Percentiles rank a stretch among this genome's conserved stretches.
These are phyloP conservation scores for Pandemis cinnamomeana DNA, from an alignment of 2,888 invertebrate species.

Conservation along the genomic window DNA sequence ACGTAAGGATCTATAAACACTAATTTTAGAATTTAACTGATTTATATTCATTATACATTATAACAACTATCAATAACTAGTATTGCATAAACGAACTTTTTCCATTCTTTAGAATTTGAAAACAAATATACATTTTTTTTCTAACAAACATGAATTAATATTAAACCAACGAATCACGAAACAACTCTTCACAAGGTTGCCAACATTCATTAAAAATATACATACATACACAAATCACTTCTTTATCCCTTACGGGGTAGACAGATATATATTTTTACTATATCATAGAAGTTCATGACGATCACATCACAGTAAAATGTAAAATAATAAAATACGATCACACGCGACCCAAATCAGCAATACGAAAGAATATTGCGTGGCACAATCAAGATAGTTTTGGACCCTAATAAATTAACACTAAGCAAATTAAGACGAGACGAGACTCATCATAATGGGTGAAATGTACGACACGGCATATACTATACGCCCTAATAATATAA, in stretches of 20 bases:
- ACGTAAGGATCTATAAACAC: constrained; percentile 25
- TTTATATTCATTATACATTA: constrained; percentile 36
- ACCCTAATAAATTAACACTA: neutral
- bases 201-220: constrained; percentile 52
- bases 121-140: constrained; percentile 35
- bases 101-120: constrained; percentile 34
- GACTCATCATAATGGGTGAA: neutral
- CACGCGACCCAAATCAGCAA: neutral
- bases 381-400: neutral
- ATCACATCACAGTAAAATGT: constrained; percentile 61
- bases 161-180: constrained; percentile 48
- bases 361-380: neutral
- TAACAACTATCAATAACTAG: constrained; percentile 43
- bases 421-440: neutral
- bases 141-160: constrained; percentile 38
- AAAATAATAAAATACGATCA: constrained; percentile 21
- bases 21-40: constrained; percentile 43
- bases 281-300: constrained; percentile 37
- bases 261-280: constrained; percentile 43
- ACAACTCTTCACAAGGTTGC: constrained; percentile 52
- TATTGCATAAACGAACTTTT: constrained; percentile 42
- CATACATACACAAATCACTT: too few species aligned
- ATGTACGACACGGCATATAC: too few species aligned
- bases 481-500: too few species aligned
- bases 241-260: too few species aligned